Evolutionary conservation across 2,113 vertebrate species (phyloP), one percentile per base, ranked within the genome.

Genomic region (Sphyrna mokarran): DNA sequence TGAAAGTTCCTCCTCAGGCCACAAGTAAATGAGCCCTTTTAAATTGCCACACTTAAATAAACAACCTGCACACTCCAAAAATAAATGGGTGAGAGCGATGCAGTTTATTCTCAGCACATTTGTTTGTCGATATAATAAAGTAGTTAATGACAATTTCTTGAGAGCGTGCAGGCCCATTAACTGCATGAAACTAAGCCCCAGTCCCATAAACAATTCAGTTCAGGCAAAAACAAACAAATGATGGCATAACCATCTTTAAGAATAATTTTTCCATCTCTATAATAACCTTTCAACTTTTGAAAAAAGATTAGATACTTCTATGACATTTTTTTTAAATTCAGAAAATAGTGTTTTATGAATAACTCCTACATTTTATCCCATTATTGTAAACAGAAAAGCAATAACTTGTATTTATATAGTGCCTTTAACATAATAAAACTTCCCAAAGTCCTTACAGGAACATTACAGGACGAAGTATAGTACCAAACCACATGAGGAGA

Each of bases 181-280:
- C n/a, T 93, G 63, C 33, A 93, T 68, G 90, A 68, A 66, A 69
- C n/a, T 66, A 91, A 91, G 61, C 66, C 66, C 33, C 63, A 37
- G 18, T 68, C 54, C n/a, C n/a, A 68, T 37, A 68, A 93, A 68
- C n/a, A 10, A 94, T 94, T 94, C 91, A 69, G 83, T 94, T 94
- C 18, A n/a, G 26, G 9, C 33, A 29, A 23, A 94, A 94, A 94
- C 8, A 68, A 58, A 89, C 29, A 69, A 23, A 66, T 94, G 63
- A 23, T 94, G 16, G 3, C 91, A 94, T 94, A 23, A 94, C 20
- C 37, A 69, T 40, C 66, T 61, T 10, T 54, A 54, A 54, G 48
- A 54, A 54, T 54, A 54, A 54, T 54, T 54, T 54, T 54, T 54
- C 20, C 37, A 69, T 40, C 66, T 61, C 22, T 68, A 9, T 93